phyloP scores from a whole-genome alignment of 2,797 vertebrate genomes.

The Squalus acanthias region DNA sequence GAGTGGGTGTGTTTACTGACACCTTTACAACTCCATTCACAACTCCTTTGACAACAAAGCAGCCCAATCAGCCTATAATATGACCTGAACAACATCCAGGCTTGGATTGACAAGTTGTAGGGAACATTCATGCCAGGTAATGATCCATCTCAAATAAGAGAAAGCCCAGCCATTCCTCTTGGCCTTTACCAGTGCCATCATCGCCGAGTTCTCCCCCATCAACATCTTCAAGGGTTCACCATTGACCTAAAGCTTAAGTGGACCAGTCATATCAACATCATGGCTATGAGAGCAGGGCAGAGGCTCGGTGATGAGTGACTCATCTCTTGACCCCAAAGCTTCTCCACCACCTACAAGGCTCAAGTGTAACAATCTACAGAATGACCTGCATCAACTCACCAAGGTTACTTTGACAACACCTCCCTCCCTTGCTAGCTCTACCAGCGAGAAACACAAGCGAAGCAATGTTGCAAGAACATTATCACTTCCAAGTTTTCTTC shows the following conservation, averaged over 20 bases:
- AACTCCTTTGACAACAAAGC: not conserved
- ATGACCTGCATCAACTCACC: not conserved
- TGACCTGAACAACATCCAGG: not conserved
- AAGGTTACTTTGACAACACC: not conserved
- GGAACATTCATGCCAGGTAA: not conserved
- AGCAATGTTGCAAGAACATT: not conserved
- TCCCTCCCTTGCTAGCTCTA: not conserved
- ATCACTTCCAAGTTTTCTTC: not conserved
- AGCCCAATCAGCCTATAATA: not conserved
- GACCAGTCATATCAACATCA: not conserved
- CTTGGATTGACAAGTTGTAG: not conserved
- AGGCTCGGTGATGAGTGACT: not conserved
- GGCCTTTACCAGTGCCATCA: not conserved
- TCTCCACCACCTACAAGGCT: not conserved
- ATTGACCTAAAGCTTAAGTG: not conserved
- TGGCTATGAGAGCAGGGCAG: not conserved
- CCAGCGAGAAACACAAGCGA: not conserved
- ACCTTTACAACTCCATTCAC: not conserved
- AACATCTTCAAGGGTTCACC: not conserved
- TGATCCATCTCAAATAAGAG: not conserved
- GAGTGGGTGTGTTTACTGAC: not conserved
- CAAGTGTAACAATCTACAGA: no score
- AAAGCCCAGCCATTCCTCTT: not conserved
- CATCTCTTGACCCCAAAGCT: not conserved
- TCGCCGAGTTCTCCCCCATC: not conserved